Evolutionary conservation across 1,140 invertebrate species (phyloP), one percentile per base, ranked within the genome.

Genomic region (Daktulosphaira vitifoliae): DNA sequence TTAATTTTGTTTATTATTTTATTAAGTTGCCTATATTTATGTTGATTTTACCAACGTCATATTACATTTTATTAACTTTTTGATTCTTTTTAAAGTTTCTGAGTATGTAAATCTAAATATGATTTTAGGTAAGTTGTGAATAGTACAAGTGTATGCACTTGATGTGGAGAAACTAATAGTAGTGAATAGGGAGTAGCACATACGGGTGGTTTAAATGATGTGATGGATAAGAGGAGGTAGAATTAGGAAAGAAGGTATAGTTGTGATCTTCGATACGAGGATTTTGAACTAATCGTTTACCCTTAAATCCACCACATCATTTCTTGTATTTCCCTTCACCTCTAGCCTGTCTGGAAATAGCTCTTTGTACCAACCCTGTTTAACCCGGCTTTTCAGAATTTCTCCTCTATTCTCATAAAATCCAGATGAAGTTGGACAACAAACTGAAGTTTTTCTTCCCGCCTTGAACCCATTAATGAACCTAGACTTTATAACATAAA

Each of bases 281-380:
- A 62, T 62, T 48, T 62, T 62, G 38, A 62, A 62, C 56, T 46
- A 62, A 23, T 33, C 7, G 23, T 18, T 25, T 20, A 9, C 11
- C 56, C 42, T 48, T 16, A 23, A 44, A 3, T 23, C 38, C 8
- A 15, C 37, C 42, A 18, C 54, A 6, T 39, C 16, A 38, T 59
- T 59, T 33, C 26, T 26, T 46, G 42, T 48, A 7, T 33, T 18
- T 62, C 42, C 56, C 56, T 62, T 62, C 56, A 33, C 56, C 56
- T 29, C 56, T 39, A 48, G 56, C 11, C 56, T 16, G 56, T 62
- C 56, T 62, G 56, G 56, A 42, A 62, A 62, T 62, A 62, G 56
- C 56, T 62, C 56, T 59, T 59, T 46, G 56, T 62, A 46, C 56
- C 56, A 39, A 62, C 56, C 56, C 44, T 39, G 56, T 62, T 62